These are phyloP conservation scores for Cossypha niveicapilla DNA, from an alignment of 2,797 vertebrate species.

Conservation along the genomic window DNA sequence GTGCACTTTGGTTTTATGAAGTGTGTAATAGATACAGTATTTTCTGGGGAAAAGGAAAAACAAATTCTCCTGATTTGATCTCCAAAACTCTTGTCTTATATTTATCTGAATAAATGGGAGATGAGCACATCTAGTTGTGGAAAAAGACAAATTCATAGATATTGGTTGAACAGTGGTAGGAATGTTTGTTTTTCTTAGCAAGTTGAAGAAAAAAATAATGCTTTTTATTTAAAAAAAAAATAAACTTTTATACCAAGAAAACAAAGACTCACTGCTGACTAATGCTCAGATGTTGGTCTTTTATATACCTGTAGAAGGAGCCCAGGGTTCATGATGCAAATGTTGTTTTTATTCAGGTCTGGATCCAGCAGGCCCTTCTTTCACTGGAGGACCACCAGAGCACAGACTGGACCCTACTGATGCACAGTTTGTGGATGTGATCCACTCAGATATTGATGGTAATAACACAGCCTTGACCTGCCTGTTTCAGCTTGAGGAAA, in stretches of 20 bases:
- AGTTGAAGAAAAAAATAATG: neutral
- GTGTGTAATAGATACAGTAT: neutral
- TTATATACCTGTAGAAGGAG: neutral
- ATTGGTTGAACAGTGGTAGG: neutral
- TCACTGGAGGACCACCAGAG: conserved; percentile 74
- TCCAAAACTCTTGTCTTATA: neutral
- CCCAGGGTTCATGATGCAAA: neutral
- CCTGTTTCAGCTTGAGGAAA: neutral
- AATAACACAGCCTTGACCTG: conserved; percentile 33
- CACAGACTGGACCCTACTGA: conserved; percentile 84
- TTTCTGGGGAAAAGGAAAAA: neutral
- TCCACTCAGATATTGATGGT: conserved; percentile 92
- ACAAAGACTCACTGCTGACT: neutral
- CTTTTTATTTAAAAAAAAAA: neutral
- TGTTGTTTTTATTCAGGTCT: conserved; percentile 77
- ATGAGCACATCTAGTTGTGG: neutral
- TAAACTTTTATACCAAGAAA: neutral
- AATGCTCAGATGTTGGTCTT: neutral
- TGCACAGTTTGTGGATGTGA: conserved; percentile 91
- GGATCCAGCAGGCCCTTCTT: conserved; percentile 91
- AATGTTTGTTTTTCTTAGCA: neutral
- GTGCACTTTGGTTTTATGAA: neutral
- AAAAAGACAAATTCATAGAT: neutral
- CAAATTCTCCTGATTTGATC: neutral
- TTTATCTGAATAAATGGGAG: neutral